Evolutionary conservation across 2,797 vertebrate genomes (phyloP).

Genomic region (Simalia tracyae): DNA sequence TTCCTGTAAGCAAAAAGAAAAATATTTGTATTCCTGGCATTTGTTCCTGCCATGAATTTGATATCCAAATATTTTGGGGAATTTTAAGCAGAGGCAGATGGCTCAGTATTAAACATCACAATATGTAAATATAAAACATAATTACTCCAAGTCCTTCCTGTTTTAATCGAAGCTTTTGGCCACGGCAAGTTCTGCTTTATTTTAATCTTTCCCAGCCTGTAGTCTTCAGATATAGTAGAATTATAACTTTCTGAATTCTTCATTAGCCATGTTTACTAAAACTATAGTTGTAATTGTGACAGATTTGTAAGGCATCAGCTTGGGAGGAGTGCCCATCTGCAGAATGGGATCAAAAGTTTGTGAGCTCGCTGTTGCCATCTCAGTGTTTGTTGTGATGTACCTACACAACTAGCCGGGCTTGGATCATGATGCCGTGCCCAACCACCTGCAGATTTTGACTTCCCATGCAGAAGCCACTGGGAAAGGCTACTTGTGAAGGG

Average conservation of each 20-base stretch:
- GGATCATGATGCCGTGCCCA: not conserved
- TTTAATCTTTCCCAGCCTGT: not conserved
- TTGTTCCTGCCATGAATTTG: not conserved
- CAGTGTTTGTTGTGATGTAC: not conserved
- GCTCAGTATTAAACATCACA: slow-evolving; percentile 14
- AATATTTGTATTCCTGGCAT: slow-evolving; percentile 6
- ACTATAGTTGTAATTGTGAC: not conserved
- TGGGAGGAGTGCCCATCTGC: not conserved
- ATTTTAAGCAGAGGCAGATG: slow-evolving; percentile 22
- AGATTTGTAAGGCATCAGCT: not conserved
- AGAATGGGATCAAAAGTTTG: not conserved
- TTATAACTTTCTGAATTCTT: not conserved
- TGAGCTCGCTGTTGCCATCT: not conserved
- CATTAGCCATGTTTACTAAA: not conserved
- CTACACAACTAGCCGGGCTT: not conserved
- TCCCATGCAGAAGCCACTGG: not conserved
- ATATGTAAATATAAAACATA: slow-evolving; percentile 2
- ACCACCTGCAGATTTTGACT: not conserved
- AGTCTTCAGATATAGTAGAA: not conserved
- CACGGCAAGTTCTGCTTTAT: not conserved
- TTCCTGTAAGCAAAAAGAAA: not conserved
- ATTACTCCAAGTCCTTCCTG: not conserved
- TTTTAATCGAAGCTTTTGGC: not conserved
- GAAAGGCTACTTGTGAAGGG: not conserved
- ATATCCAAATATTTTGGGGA: slow-evolving; percentile 22